Evolutionary conservation across 2,113 vertebrate species (phyloP).

Genomic region (Sporophila hypoxantha): DNA sequence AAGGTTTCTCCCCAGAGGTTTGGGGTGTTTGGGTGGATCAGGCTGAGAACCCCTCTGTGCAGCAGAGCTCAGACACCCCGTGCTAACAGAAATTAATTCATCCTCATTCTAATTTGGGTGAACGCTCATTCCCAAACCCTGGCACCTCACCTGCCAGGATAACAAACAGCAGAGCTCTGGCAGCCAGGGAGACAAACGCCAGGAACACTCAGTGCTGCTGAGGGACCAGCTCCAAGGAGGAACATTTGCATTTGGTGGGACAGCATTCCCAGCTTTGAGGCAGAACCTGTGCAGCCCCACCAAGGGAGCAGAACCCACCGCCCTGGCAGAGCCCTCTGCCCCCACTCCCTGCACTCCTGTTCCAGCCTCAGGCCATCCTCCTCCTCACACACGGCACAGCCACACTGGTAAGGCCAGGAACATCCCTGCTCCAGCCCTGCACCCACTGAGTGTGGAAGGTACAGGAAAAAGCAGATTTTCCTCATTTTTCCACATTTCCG

Average conservation of each 20-base stretch:
- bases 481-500: neutral
- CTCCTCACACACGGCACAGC: neutral
- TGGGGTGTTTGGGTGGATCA: neutral
- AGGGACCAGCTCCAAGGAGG: neutral
- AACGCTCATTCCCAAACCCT: neutral
- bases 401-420: neutral
- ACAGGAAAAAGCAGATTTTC: neutral
- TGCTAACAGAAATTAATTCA: neutral
- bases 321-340: fast-evolving
- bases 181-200: neutral
- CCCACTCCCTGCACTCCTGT: neutral
- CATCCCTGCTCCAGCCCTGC: neutral
- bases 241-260: neutral
- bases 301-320: neutral
- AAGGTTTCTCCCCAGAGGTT: neutral
- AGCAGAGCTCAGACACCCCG: neutral
- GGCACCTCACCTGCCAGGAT: neutral
- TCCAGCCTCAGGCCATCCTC: neutral
- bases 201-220: neutral
- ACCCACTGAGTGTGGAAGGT: neutral
- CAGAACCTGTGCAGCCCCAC: neutral
- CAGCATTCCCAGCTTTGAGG: neutral
- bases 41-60: neutral
- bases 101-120: neutral
- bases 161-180: neutral